Evolutionary conservation across 2,113 vertebrate species (phyloP).

Genomic region (Tamias sibiricus): DNA sequence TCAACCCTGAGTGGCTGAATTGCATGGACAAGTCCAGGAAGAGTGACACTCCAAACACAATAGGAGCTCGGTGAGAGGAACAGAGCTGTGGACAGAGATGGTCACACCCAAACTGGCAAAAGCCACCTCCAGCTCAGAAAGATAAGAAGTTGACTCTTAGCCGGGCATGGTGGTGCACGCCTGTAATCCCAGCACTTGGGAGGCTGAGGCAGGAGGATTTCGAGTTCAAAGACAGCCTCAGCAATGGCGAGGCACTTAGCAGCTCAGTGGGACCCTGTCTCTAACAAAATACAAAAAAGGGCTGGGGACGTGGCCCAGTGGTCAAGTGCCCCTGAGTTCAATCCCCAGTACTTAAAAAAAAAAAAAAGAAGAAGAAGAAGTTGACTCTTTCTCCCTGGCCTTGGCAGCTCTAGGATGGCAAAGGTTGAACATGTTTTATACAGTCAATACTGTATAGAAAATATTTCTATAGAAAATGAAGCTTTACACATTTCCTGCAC

Average conservation of each 20-base stretch:
- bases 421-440: not conserved
- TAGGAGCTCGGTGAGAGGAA: constrained; percentile 68
- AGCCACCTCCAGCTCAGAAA: not conserved
- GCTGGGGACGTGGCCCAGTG: too few species aligned
- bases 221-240: too few species aligned
- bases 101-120: not conserved
- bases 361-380: too few species aligned
- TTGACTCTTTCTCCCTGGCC: not conserved
- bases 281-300: too few species aligned
- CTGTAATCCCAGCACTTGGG: too few species aligned
- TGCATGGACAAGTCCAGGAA: constrained; percentile 82
- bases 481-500: not conserved
- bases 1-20: constrained; percentile 59
- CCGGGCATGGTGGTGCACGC: too few species aligned
- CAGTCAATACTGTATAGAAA: not conserved
- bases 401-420: not conserved
- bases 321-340: too few species aligned
- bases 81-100: constrained; percentile 46
- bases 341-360: too few species aligned
- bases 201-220: too few species aligned
- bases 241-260: too few species aligned
- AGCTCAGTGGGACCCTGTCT: too few species aligned
- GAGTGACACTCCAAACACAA: constrained; percentile 71
- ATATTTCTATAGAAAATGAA: not conserved
- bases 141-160: not conserved